These are phyloP conservation scores for Sylvia borin DNA, from an alignment of 2,797 vertebrate species.

Conservation along the genomic window DNA sequence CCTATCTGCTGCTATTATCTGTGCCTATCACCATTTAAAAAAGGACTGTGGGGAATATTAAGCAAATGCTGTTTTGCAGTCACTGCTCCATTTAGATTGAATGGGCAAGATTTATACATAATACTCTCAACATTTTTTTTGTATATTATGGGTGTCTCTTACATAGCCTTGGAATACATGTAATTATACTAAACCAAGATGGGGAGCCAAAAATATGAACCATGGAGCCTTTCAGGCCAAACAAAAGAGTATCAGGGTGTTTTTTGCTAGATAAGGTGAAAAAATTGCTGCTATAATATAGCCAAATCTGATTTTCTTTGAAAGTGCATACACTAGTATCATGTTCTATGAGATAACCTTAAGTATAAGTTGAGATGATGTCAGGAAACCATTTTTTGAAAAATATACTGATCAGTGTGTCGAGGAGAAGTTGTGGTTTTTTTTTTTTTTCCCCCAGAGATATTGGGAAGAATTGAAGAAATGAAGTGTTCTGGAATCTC, in stretches of 20 bases:
- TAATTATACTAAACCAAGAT: background rate
- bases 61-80: background rate
- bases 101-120: background rate
- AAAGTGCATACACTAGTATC: background rate
- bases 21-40: background rate
- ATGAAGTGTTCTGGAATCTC: background rate
- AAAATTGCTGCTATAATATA: background rate
- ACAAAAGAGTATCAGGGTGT: background rate
- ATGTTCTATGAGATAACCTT: background rate
- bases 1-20: background rate
- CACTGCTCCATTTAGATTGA: background rate
- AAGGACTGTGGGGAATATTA: background rate
- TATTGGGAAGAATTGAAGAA: background rate
- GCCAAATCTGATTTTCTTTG: background rate
- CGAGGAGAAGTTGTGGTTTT: background rate
- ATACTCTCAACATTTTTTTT: background rate
- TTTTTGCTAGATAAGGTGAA: background rate
- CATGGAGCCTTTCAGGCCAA: background rate
- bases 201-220: background rate
- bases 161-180: background rate
- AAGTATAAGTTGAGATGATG: background rate
- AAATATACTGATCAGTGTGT: background rate
- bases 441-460: background rate
- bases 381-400: background rate
- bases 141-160: background rate